phyloP scores from a whole-genome alignment of 2,888 invertebrate genomes.

The Helobdella robusta region DNA sequence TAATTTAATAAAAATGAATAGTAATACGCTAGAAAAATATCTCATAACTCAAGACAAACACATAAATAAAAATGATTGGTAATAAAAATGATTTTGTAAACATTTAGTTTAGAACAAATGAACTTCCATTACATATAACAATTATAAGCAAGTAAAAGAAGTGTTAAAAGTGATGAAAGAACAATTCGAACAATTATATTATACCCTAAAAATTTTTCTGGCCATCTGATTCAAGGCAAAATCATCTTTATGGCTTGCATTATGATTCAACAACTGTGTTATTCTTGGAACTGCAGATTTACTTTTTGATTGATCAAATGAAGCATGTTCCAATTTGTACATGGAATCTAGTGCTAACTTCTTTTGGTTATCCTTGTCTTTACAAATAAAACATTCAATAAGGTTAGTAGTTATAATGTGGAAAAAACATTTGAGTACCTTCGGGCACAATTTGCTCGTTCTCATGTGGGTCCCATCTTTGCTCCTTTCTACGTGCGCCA shows the following conservation, averaged over 20 bases:
- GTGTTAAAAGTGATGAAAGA: too few species aligned
- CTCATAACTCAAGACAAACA: too few species aligned
- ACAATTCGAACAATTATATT: too few species aligned
- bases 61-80: too few species aligned
- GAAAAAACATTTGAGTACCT: too few species aligned
- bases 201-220: constrained; percentile 76
- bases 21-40: too few species aligned
- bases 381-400: neutral
- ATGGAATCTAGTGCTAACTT: constrained; percentile 90
- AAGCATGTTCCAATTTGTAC: constrained; percentile 89
- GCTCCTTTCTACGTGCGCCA: constrained; percentile 90
- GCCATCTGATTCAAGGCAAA: constrained; percentile 79
- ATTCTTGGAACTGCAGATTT: constrained; percentile 49
- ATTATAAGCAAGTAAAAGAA: too few species aligned
- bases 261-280: constrained; percentile 63
- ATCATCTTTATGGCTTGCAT: constrained; percentile 81
- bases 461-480: constrained; percentile 91
- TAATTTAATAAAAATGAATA: too few species aligned
- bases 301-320: constrained; percentile 54
- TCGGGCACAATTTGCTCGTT: constrained; percentile 67
- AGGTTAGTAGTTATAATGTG: neutral
- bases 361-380: constrained; percentile 72
- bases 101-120: too few species aligned
- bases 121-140: too few species aligned
- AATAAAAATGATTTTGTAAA: too few species aligned